Evolutionary conservation across 2,888 invertebrate species (phyloP).

Genomic region (Conchocele bisecta): DNA sequence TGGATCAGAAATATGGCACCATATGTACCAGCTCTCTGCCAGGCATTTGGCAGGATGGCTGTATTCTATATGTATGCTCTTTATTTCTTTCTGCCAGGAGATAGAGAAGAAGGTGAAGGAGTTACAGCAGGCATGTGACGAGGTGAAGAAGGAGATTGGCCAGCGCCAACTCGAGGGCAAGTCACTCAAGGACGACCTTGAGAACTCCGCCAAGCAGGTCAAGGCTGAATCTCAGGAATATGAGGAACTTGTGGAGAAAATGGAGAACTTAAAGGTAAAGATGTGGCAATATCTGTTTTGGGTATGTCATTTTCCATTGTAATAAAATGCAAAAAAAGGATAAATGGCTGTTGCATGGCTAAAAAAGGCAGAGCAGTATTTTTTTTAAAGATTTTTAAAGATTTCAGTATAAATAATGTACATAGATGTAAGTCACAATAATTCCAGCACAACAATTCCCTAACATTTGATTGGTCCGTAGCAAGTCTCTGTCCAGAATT

Average conservation of each 20-base stretch:
- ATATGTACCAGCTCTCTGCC: too few species aligned
- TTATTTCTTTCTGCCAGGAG: slow-evolving; percentile 70
- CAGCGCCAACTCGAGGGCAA: slow-evolving; percentile 80
- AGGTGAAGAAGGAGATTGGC: slow-evolving; percentile 80
- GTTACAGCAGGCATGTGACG: slow-evolving; percentile 78
- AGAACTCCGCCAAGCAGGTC: slow-evolving; percentile 68
- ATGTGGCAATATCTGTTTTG: background rate
- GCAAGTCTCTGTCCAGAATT: too few species aligned
- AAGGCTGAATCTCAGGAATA: slow-evolving; percentile 72
- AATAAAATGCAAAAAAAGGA: background rate
- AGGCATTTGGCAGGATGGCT: too few species aligned
- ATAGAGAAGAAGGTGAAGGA: slow-evolving; percentile 82
- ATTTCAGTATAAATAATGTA: too few species aligned
- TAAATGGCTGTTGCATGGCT: background rate
- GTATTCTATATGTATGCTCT: too few species aligned
- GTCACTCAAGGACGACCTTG: slow-evolving; percentile 79
- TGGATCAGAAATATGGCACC: too few species aligned
- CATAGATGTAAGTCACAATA: too few species aligned
- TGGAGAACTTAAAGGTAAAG: slow-evolving; percentile 78
- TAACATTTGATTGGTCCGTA: too few species aligned
- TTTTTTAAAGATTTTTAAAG: too few species aligned
- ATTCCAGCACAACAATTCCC: too few species aligned
- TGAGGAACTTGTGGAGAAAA: slow-evolving; percentile 74
- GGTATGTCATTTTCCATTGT: background rate
- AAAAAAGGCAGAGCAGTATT: background rate